Conservation (phyloP, 1,140 invertebrate genomes). For the Tetramorium alpestre region DNA sequence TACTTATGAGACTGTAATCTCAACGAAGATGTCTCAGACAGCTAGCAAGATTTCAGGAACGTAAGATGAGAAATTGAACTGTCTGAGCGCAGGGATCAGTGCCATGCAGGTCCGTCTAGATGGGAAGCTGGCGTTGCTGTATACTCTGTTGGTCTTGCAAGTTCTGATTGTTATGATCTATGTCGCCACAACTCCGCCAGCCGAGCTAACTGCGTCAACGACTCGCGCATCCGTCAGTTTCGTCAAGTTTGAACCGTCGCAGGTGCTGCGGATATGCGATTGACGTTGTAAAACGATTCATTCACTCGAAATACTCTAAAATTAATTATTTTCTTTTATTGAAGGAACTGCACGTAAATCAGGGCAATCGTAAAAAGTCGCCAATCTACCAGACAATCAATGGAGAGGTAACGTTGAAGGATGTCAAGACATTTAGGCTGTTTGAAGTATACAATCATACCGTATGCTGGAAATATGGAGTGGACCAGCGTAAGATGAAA, state of each 20-base stretch:
- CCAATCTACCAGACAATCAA: slow-evolving; percentile 80
- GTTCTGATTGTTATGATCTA: slow-evolving; percentile 84
- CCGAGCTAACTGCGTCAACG: slow-evolving; percentile 75
- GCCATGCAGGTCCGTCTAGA: slow-evolving; percentile 83
- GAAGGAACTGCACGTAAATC: slow-evolving; percentile 64
- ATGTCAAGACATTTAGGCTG: slow-evolving; percentile 79
- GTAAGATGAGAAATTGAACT: slow-evolving; percentile 66
- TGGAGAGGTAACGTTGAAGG: slow-evolving; percentile 80
- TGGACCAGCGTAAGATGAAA: slow-evolving; percentile 84
- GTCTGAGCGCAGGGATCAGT: slow-evolving; percentile 68
- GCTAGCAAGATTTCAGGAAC: slow-evolving; percentile 16
- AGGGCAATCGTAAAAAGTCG: slow-evolving; percentile 64
- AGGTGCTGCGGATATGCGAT: slow-evolving; percentile 71
- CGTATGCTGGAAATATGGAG: slow-evolving; percentile 86
- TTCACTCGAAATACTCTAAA: background rate
- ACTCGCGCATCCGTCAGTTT: slow-evolving; percentile 80
- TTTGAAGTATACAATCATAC: slow-evolving; percentile 86
- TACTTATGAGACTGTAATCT: background rate
- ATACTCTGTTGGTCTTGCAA: slow-evolving; percentile 83
- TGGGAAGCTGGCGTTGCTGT: slow-evolving; percentile 82
- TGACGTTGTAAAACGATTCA: background rate
- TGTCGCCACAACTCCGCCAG: slow-evolving; percentile 81
- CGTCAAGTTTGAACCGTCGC: slow-evolving; percentile 76
- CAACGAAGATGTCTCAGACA: slow-evolving; percentile 56
- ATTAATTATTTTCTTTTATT: slow-evolving; percentile 18